Conservation (phyloP, 2,113 vertebrate genomes). For the Herpailurus yagouaroundi region DNA sequence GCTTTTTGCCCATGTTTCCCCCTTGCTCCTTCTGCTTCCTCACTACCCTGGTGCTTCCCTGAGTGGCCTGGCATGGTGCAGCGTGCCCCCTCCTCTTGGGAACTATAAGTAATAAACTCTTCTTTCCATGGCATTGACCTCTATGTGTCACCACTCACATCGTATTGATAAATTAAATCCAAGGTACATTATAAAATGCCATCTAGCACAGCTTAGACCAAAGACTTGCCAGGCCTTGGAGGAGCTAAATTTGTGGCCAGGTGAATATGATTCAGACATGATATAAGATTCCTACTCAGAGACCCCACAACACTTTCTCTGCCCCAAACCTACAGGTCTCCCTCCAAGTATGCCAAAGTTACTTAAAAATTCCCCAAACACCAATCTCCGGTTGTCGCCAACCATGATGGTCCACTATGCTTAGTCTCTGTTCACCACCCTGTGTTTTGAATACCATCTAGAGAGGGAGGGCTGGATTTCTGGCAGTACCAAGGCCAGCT, state of each 20-base stretch:
- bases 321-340: not conserved
- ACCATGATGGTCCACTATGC: not conserved
- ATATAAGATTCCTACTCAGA: not conserved
- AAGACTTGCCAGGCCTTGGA: not conserved
- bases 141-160: not conserved
- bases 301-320: not conserved
- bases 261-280: not conserved
- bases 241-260: not conserved
- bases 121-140: not conserved
- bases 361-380: not conserved
- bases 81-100: not conserved
- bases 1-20: not conserved
- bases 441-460: not conserved
- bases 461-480: not conserved
- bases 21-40: not conserved
- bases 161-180: not conserved
- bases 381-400: not conserved
- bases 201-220: not conserved
- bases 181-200: conserved; percentile 2
- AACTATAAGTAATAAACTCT: not conserved
- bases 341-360: not conserved
- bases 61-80: not conserved
- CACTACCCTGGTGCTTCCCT: not conserved
- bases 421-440: not conserved
- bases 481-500: not conserved